These are phyloP conservation scores for Silvanus unidentatus DNA, from an alignment of 2,888 invertebrate species.

Conservation along the genomic window DNA sequence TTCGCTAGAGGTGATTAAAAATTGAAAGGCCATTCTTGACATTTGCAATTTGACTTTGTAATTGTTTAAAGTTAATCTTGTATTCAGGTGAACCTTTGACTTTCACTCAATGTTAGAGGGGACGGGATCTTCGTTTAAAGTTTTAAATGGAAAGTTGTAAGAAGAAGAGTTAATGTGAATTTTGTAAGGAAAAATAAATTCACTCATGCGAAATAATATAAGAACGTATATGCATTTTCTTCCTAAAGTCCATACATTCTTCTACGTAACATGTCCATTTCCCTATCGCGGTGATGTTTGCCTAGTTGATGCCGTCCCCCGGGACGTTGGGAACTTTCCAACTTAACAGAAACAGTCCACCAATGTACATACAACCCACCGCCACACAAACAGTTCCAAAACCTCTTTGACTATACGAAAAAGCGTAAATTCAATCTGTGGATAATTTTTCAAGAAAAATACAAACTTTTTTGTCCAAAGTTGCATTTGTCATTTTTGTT, in stretches of 20 bases:
- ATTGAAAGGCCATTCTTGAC: slow-evolving; percentile 28
- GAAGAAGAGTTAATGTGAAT: too few species aligned
- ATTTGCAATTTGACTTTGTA: slow-evolving; percentile 17
- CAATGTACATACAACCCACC: slow-evolving; percentile 41
- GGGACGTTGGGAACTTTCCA: slow-evolving; percentile 37
- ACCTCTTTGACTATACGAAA: too few species aligned
- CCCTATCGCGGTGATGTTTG: slow-evolving; percentile 39
- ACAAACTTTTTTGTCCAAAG: too few species aligned
- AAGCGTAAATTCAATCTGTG: too few species aligned
- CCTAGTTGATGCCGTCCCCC: slow-evolving; percentile 40
- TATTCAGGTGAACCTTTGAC: slow-evolving; percentile 20
- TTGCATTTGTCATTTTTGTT: too few species aligned
- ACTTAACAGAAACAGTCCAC: slow-evolving; percentile 36
- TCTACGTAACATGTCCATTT: slow-evolving; percentile 36
- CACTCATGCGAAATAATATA: slow-evolving; percentile 41
- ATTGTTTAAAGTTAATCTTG: slow-evolving; percentile 21
- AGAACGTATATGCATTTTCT: slow-evolving; percentile 4
- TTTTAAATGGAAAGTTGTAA: background rate
- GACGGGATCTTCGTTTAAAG: background rate
- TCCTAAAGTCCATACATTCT: slow-evolving; percentile 18
- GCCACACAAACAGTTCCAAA: too few species aligned
- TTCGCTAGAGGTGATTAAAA: slow-evolving; percentile 18
- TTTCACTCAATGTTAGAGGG: slow-evolving; percentile 4
- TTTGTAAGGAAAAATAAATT: too few species aligned
- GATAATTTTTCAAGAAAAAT: too few species aligned